Conservation (phyloP, 1,140 invertebrate genomes). For the Melitaea cinxia region DNA sequence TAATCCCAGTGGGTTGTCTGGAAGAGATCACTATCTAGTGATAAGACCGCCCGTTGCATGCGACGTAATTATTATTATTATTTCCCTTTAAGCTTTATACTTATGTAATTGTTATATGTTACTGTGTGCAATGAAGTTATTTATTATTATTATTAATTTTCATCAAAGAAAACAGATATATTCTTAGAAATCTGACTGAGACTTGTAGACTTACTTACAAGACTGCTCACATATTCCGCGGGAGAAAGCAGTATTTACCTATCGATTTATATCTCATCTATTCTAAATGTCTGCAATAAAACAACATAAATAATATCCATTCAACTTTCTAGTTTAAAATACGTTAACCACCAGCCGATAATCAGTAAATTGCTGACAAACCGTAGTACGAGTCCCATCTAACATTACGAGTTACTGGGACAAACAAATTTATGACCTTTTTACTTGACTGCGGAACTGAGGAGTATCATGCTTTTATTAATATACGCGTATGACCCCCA, state of each 20-base stretch:
- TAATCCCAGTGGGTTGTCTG: no score
- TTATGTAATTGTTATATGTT: no score
- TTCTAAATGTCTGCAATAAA: conserved; percentile 36
- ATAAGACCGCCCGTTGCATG: no score
- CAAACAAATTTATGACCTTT: background rate
- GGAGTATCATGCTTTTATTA: background rate
- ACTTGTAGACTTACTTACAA: no score
- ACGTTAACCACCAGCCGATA: conserved; percentile 27
- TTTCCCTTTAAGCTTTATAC: no score
- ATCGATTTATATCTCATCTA: conserved; percentile 40
- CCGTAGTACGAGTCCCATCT: conserved; percentile 13
- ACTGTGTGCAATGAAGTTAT: no score
- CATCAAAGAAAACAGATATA: no score
- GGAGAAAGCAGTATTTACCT: conserved; percentile 39
- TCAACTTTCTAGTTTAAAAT: conserved; percentile 32
- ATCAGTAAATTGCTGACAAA: conserved; percentile 18
- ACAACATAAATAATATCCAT: conserved; percentile 32
- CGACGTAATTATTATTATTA: no score
- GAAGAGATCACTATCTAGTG: no score
- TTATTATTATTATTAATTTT: no score
- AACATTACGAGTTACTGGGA: background rate
- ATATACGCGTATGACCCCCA: no score
- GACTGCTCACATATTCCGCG: conserved; percentile 25
- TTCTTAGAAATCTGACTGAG: no score
- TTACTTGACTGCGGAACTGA: background rate